A percentile compares a stretch with the other conserved stretches of the same genome.
These are phyloP conservation scores for Drosophila melanica DNA, from an alignment of 1,140 invertebrate species.

Conservation along the genomic window DNA sequence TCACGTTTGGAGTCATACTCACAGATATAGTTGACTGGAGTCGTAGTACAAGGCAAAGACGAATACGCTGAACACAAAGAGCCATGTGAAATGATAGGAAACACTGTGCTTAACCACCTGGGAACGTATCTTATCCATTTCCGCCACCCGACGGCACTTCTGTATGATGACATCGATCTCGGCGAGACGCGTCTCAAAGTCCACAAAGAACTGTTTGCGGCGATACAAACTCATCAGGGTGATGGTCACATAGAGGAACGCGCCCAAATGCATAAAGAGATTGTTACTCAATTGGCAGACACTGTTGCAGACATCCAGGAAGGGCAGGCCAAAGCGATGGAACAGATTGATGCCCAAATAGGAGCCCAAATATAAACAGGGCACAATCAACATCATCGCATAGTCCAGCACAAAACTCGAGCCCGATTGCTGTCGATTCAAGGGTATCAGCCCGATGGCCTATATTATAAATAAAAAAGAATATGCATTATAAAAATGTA, in stretches of 20 bases:
- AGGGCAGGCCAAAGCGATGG: constrained; percentile 32
- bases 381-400: constrained; percentile 67
- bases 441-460: constrained; percentile 73
- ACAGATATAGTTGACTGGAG: constrained; percentile 55
- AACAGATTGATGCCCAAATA: constrained; percentile 56
- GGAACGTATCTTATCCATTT: constrained; percentile 55
- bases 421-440: constrained; percentile 55
- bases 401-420: constrained; percentile 64
- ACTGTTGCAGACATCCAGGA: constrained; percentile 58
- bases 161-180: constrained; percentile 65
- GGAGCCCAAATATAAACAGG: constrained; percentile 63
- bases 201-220: constrained; percentile 70
- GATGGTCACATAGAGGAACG: constrained; percentile 70
- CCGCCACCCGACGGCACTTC: constrained; percentile 60
- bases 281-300: constrained; percentile 67
- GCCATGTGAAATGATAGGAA: constrained; percentile 70
- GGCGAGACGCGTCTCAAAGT: constrained; percentile 61
- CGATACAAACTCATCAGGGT: constrained; percentile 65
- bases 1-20: constrained; percentile 20
- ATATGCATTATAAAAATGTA: neutral
- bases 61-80: constrained; percentile 64
- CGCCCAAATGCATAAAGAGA: constrained; percentile 70
- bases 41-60: constrained; percentile 64
- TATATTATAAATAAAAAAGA: constrained; percentile 4
- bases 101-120: constrained; percentile 57